Percentiles rank a stretch among this genome's conserved stretches.
Conservation (phyloP, 2,797 vertebrate species). For the Yasuhikotakia modesta region DNA sequence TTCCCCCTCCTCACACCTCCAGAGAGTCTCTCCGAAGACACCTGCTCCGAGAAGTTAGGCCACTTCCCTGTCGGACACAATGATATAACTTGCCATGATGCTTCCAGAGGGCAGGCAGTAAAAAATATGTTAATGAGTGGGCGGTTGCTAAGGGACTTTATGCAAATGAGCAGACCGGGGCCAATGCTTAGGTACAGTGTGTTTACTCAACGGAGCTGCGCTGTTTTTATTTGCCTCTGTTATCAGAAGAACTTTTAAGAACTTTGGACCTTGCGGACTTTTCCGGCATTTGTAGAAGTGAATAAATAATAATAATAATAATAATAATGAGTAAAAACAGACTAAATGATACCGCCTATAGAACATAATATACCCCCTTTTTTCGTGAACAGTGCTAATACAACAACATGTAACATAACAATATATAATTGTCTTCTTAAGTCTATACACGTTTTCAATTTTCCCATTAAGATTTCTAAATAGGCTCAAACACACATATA, state of each 20-base stretch:
- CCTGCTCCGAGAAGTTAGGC: constrained; percentile 74
- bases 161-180: constrained; percentile 76
- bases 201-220: constrained; percentile 77
- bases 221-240: constrained; percentile 79
- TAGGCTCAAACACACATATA: too few species aligned
- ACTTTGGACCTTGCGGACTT: constrained; percentile 84
- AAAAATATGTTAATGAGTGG: constrained; percentile 94
- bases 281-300: constrained; percentile 65
- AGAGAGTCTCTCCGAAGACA: constrained; percentile 66
- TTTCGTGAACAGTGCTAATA: too few species aligned
- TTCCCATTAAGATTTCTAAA: too few species aligned
- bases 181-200: constrained; percentile 65
- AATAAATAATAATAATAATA: constrained; percentile 39
- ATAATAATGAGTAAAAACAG: neutral
- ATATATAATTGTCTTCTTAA: too few species aligned
- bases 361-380: too few species aligned
- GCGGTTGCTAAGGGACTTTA: constrained; percentile 77
- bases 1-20: constrained; percentile 58
- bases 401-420: too few species aligned
- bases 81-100: constrained; percentile 91
- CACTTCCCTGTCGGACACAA: constrained; percentile 79
- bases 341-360: too few species aligned
- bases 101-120: constrained; percentile 82
- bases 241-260: constrained; percentile 82
- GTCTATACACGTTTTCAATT: too few species aligned